Evolutionary conservation across 2,888 invertebrate species (phyloP).

Genomic region (Heliconius erato): DNA sequence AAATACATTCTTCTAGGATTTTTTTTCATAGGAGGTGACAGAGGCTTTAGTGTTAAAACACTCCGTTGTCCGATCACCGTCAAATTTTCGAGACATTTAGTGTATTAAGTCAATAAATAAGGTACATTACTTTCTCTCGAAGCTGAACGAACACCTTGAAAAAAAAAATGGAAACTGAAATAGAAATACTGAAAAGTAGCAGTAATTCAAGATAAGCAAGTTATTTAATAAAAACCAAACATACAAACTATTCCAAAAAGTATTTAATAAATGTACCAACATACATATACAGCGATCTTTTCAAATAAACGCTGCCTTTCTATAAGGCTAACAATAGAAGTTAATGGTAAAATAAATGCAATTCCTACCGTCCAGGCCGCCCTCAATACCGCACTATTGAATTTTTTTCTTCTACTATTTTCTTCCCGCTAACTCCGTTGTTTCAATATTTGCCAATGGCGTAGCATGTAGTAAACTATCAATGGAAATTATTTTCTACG

Average conservation of each 20-base stretch:
- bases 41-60: no score
- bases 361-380: constrained; percentile 35
- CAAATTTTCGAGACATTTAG: no score
- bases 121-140: no score
- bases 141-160: no score
- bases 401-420: constrained; percentile 53
- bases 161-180: no score
- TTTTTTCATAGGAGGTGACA: no score
- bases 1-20: no score
- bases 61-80: no score
- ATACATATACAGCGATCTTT: constrained; percentile 12
- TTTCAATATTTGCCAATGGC: constrained; percentile 58
- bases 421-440: constrained; percentile 53
- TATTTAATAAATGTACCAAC: constrained; percentile 13
- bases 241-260: background rate
- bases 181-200: no score
- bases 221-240: constrained; percentile 2
- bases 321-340: constrained; percentile 29
- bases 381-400: constrained; percentile 40
- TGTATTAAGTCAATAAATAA: no score
- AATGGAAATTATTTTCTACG: constrained; percentile 58
- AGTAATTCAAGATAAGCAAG: background rate
- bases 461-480: constrained; percentile 59
- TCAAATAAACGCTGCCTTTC: constrained; percentile 27
- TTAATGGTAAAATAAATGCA: constrained; percentile 39